Evolutionary conservation across 1,140 invertebrate genomes (phyloP).

Genomic region (Ladona fulva): DNA sequence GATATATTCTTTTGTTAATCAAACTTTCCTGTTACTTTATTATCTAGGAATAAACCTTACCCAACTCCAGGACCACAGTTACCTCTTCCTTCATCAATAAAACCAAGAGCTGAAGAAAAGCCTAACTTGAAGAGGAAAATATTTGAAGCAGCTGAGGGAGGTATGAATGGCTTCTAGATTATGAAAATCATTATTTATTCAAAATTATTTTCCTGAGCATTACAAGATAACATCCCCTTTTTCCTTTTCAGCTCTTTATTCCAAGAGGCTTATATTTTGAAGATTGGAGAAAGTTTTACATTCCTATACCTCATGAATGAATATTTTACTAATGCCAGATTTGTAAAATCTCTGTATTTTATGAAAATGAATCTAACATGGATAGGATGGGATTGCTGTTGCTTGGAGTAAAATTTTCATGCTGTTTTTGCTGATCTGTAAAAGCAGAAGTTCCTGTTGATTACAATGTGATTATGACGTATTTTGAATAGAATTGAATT

Average conservation of each 20-base stretch:
- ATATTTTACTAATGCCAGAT: too few species aligned
- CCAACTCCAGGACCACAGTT: constrained; percentile 71
- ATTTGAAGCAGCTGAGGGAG: constrained; percentile 58
- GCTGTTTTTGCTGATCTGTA: too few species aligned
- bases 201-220: too few species aligned
- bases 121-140: constrained; percentile 67
- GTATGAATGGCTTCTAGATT: constrained; percentile 8
- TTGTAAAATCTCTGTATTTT: too few species aligned
- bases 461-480: too few species aligned
- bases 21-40: constrained; percentile 25
- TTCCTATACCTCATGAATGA: neutral
- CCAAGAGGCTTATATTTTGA: neutral
- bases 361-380: too few species aligned
- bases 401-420: too few species aligned
- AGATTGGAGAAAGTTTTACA: neutral
- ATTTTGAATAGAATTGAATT: too few species aligned
- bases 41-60: constrained; percentile 73
- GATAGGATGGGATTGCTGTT: too few species aligned
- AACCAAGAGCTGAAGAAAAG: constrained; percentile 47
- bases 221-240: neutral
- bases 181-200: too few species aligned
- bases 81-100: constrained; percentile 62
- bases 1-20: too few species aligned
- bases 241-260: neutral
- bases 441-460: too few species aligned